A percentile compares a stretch with the other conserved stretches of the same genome.
phyloP scores from a whole-genome alignment of 2,113 vertebrate species.

The Rhegmatorhina hoffmannsi region DNA sequence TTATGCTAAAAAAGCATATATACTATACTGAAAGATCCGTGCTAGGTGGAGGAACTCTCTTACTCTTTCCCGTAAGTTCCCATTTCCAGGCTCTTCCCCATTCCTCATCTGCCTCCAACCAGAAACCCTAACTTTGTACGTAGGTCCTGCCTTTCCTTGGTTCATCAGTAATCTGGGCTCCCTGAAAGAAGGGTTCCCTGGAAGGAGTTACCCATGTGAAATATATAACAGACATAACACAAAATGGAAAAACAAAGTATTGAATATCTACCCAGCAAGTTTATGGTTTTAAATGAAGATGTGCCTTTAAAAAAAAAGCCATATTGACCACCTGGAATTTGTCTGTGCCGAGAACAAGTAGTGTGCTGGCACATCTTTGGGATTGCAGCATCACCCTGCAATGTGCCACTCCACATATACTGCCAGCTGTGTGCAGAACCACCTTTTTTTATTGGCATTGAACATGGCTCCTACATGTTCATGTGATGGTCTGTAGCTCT shows the following conservation, averaged over 20 bases:
- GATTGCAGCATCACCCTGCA: background rate
- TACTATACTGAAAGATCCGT: background rate
- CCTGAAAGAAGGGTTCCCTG: background rate
- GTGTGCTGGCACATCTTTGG: background rate
- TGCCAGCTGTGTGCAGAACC: background rate
- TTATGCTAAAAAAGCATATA: background rate
- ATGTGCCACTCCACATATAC: background rate
- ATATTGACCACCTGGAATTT: background rate
- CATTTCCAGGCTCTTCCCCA: background rate
- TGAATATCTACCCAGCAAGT: background rate
- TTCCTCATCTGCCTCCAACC: background rate
- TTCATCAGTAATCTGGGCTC: fast-evolving
- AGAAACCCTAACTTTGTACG: background rate
- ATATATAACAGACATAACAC: background rate
- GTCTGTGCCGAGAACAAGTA: background rate
- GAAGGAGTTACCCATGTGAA: background rate
- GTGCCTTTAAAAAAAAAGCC: background rate
- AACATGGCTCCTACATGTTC: fast-evolving
- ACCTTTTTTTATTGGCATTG: background rate
- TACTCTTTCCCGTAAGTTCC: background rate
- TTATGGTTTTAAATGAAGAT: background rate
- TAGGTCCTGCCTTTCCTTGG: background rate
- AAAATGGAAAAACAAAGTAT: background rate
- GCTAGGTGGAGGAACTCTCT: background rate
- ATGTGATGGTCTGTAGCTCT: background rate